phyloP scores from a whole-genome alignment of 2,888 invertebrate species.

The Melangyna quadrimaculata region DNA sequence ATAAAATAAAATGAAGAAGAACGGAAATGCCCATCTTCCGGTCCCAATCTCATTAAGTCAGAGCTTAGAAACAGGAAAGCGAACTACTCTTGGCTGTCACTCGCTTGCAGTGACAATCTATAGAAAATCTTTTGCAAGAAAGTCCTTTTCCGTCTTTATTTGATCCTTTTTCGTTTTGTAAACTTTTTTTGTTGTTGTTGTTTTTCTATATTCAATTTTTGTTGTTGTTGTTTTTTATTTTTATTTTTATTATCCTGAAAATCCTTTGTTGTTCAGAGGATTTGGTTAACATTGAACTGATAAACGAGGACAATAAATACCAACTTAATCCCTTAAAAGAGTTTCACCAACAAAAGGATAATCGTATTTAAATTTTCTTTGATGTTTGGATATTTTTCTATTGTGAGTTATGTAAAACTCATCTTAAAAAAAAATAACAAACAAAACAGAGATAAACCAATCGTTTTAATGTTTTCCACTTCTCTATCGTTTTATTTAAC shows the following conservation, averaged over 20 bases:
- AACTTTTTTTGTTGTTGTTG: neutral
- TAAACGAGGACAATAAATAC: constrained; percentile 59
- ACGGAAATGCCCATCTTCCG: constrained; percentile 1
- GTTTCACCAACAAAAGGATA: constrained; percentile 39
- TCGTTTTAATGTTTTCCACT: neutral
- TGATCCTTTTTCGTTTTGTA: neutral
- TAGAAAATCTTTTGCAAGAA: constrained; percentile 44
- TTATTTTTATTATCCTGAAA: constrained; percentile 18
- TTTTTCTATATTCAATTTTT: neutral
- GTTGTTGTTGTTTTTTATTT: neutral
- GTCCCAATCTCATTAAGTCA: constrained; percentile 48
- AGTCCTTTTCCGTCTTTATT: constrained; percentile 13
- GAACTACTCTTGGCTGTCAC: constrained; percentile 36
- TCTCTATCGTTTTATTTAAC: neutral
- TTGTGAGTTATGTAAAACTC: constrained; percentile 12
- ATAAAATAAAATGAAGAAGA: constrained; percentile 9
- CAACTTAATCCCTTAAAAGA: constrained; percentile 50
- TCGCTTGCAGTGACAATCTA: constrained; percentile 66
- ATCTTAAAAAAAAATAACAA: neutral
- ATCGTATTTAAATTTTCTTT: constrained; percentile 44
- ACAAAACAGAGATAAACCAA: neutral
- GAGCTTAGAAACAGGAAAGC: constrained; percentile 22
- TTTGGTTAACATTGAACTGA: constrained; percentile 52
- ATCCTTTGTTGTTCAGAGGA: constrained; percentile 12
- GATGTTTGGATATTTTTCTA: constrained; percentile 37